A percentile compares a stretch with the other conserved stretches of the same genome.
Evolutionary conservation across 2,888 invertebrate genomes (phyloP).

Genomic region (Drepanosiphum platanoidis): DNA sequence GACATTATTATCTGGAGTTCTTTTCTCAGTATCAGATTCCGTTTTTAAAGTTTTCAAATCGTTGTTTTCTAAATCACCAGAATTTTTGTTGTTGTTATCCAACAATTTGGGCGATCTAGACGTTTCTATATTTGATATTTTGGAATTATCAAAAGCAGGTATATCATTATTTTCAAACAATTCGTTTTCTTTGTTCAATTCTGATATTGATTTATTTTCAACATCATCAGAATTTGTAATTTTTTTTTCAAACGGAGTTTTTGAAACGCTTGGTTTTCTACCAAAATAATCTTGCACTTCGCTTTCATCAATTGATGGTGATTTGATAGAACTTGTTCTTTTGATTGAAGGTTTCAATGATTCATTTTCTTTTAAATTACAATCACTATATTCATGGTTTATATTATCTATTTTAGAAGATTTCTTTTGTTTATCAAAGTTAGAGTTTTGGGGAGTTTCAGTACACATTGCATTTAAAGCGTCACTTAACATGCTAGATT

Average conservation of each 20-base stretch:
- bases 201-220: not conserved
- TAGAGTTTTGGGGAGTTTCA: not conserved
- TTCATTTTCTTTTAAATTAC: not conserved
- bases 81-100: not conserved
- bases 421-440: conserved; percentile 15
- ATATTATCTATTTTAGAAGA: conserved; percentile 2
- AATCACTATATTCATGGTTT: not conserved
- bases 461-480: conserved; percentile 28
- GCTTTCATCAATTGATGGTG: not conserved
- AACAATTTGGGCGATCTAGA: not conserved
- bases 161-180: not conserved
- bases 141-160: not conserved
- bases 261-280: not conserved
- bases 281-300: not conserved
- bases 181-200: not conserved
- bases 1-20: not conserved
- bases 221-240: not conserved
- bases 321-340: not conserved
- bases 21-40: not conserved
- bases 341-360: not conserved
- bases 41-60: not conserved
- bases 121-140: not conserved
- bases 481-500: conserved; percentile 48
- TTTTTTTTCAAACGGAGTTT: not conserved
- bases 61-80: not conserved